Evolutionary conservation across 2,888 invertebrate species (phyloP), one percentile per base, ranked within the genome.

Genomic region (Dryobota labecula): DNA sequence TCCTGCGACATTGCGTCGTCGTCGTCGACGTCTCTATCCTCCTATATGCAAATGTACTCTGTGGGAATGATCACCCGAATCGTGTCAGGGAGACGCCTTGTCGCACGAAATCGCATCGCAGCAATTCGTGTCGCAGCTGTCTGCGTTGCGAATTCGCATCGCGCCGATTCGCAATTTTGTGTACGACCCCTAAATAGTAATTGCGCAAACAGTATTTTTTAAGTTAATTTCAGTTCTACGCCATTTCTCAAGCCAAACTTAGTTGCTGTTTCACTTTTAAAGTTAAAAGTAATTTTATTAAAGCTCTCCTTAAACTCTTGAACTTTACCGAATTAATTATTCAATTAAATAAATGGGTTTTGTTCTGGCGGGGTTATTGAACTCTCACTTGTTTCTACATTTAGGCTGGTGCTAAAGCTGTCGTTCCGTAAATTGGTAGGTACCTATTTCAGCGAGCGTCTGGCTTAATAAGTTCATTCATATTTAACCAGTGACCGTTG

Each of bases 251-350:
- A 69, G 45, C 3, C 20, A 18, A 78, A 75, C 68, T 65, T 61
- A 27, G 27, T 65, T 80, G 54, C 60, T 74, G 30, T 69, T 64
- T 74, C 30, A 75, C 38, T 69, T 75, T 80, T 51, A 36, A 64
- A 80, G 56, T 80, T 61, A 30, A 68, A 68, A 68, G 56, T 65
- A 76, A 81, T 81, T 71, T 62, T 65, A 71, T 58, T 65, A 60
- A 64, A 66, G 38, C 53, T 53, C 61, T 63, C 64, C 66, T 58
- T 56, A 64, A 54, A 56, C 64, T 72, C 33, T 36, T 67, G 70
- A 70, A 76, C 60, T 64, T 61, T 61, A 51, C 15, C 5, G 49
- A 67, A 73, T 78, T 67, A 82, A 82, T 82, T 77, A 78, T 70
- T 68, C 73, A 67, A 73, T 78, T 68, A 58, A 62, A 73, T 65